Percentiles rank a stretch among this genome's conserved stretches.
Evolutionary conservation across 2,113 vertebrate genomes (phyloP).

Genomic region (Hystrix brachyura): DNA sequence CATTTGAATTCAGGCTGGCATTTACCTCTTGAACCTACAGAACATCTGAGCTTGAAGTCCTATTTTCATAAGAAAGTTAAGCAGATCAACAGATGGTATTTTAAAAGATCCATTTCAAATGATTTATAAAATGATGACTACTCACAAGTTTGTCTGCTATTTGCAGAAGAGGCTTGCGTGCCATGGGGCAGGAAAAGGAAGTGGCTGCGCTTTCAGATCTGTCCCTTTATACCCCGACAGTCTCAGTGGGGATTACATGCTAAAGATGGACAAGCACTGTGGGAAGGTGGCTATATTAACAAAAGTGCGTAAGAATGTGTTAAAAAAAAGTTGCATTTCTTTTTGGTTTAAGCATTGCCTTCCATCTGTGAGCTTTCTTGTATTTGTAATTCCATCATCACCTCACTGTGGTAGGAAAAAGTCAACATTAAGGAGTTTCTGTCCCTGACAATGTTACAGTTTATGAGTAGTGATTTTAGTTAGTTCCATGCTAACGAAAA

Average conservation of each 20-base stretch:
- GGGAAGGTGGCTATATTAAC: not conserved
- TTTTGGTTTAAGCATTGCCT: not conserved
- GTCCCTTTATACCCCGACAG: not conserved
- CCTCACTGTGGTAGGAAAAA: not conserved
- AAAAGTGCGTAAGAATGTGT: not conserved
- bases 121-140: slow-evolving; percentile 76
- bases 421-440: not conserved
- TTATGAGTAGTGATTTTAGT: not conserved
- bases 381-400: not conserved
- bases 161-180: slow-evolving; percentile 64
- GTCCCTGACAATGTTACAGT: not conserved
- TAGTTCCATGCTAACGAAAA: not conserved
- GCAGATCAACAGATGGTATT: slow-evolving; percentile 80
- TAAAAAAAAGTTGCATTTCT: not conserved
- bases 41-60: slow-evolving; percentile 56
- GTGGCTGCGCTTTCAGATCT: slow-evolving; percentile 50
- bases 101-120: slow-evolving; percentile 74
- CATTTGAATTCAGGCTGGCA: slow-evolving; percentile 59
- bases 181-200: slow-evolving; percentile 72
- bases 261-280: not conserved
- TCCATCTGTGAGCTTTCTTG: slow-evolving; percentile 15
- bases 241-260: slow-evolving; percentile 12
- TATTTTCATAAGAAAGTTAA: slow-evolving; percentile 73
- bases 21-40: slow-evolving; percentile 58
- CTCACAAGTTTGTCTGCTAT: slow-evolving; percentile 60